These are phyloP conservation scores for Coronaproctus castanopsis DNA, from an alignment of 2,888 invertebrate species.

Conservation along the genomic window DNA sequence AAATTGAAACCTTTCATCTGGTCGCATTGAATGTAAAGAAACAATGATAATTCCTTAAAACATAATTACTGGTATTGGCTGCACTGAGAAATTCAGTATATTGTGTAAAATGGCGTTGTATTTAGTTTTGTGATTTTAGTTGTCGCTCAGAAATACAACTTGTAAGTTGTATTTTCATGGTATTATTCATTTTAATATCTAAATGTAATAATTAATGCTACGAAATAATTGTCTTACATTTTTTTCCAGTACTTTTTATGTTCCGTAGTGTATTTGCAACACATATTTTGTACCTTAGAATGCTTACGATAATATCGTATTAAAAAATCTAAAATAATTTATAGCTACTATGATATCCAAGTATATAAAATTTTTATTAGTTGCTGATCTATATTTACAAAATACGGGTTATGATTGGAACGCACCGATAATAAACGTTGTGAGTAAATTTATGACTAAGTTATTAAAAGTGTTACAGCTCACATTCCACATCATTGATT, in stretches of 20 bases:
- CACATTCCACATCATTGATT: too few relatives aligned
- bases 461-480: too few relatives aligned
- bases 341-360: background rate
- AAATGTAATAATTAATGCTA: background rate
- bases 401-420: background rate
- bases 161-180: slow-evolving; percentile 7
- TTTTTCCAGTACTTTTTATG: background rate
- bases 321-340: background rate
- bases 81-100: slow-evolving; percentile 3
- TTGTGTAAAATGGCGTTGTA: slow-evolving; percentile 9
- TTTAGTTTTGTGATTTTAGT: slow-evolving; percentile 9
- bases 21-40: too few relatives aligned
- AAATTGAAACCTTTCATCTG: too few relatives aligned
- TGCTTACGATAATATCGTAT: background rate
- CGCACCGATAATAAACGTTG: background rate
- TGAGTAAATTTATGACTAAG: background rate
- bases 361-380: background rate
- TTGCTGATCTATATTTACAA: background rate
- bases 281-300: background rate
- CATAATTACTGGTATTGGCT: too few relatives aligned
- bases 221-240: background rate
- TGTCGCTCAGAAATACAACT: slow-evolving; percentile 8
- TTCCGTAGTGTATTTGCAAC: background rate
- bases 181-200: background rate
- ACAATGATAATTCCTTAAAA: too few relatives aligned